Evolutionary conservation across 2,797 vertebrate genomes (phyloP), one percentile per base, ranked within the genome.

Genomic region (Leptodactylus fallax): DNA sequence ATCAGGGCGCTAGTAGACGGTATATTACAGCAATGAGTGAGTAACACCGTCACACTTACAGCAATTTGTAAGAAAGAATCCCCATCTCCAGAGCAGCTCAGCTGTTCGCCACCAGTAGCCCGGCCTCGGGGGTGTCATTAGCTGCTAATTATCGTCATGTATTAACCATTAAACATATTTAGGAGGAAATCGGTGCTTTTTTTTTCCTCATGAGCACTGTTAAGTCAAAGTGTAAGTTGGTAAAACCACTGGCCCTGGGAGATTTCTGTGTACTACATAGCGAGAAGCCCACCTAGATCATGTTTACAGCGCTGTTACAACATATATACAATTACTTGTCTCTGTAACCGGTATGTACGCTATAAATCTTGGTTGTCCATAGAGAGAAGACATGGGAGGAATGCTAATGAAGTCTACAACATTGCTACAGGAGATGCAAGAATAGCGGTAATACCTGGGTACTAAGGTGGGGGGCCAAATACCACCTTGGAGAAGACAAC

Each of bases 141-240:
- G 55, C 61, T 58, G 61, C 88, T 89, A 86, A 89, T 89, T 86
- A 89, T 89, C 65, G 84, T 80, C 88, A 61, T 86, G 84, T 89
- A 89, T 89, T 89, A 89, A 86, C 84, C 88, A 89, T 89, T 89
- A 85, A 78, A 86, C 84, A 78, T 82, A 78, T 86, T 88, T 81
- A 85, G 87, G 61, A 80, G 83, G 58, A 81, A 88, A 88, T 79
- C 14, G 36, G 60, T 9, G 81, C 69, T 85, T 81, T 84, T 84
- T 76, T 79, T 87, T 87, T 56, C 55, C 53, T 88, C 49, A 16
- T 25, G 56, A 56, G 69, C 78, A 25, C 65, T 69, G 79, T 86
- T 82, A 85, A 85, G 14, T 27, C 27, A 79, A 49, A 81, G 79
- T 58, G 69, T 72, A 74, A 81, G 82, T 53, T 85, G 77, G 77